Evolutionary conservation across 1,140 invertebrate genomes (phyloP), one percentile per base, ranked within the genome.

Genomic region (Anastatus disparis): DNA sequence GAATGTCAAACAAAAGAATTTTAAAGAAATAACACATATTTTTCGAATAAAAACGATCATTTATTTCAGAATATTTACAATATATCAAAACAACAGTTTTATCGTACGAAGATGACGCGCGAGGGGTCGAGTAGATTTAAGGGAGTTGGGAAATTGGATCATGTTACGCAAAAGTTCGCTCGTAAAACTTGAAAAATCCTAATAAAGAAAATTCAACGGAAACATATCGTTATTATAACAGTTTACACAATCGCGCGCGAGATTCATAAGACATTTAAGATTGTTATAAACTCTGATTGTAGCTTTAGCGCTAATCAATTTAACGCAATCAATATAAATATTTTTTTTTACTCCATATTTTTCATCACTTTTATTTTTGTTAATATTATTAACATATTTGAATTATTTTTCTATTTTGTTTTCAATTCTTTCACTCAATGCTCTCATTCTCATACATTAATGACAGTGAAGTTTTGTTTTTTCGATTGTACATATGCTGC

Each of bases 41-140:
- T 38, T 7, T 77, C 79, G 79, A 82, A 82, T 83, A 83, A 82
- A 83, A 83, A 83, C 81, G 81, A 82, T 82, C 81, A 83, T 83
- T 83, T 83, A 83, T 83, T 82, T 78, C 70, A 80, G 80, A 83
- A 79, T 83, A 83, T 83, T 80, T 83, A 83, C 81, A 83, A 80
- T 83, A 81, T 82, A 82, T 81, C 74, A 81, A 81, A 82, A 83
- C 80, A 83, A 79, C 80, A 75, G 75, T 77, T 76, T 67, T 74
- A 27, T 71, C 27, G 17, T 71, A 62, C 50, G 42, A 56, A 72
- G 42, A 17, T 68, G 59, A 68, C 50, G 70, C 70, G 65, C 63
- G 50, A 72, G 58, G 44, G 59, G 44, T 68, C 9, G 29, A 72
- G 29, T 63, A 20, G 46, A 17, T 40, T 55, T 56, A 8, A 12